phyloP scores from a whole-genome alignment of 2,797 vertebrate species.

The Antrozous pallidus region DNA sequence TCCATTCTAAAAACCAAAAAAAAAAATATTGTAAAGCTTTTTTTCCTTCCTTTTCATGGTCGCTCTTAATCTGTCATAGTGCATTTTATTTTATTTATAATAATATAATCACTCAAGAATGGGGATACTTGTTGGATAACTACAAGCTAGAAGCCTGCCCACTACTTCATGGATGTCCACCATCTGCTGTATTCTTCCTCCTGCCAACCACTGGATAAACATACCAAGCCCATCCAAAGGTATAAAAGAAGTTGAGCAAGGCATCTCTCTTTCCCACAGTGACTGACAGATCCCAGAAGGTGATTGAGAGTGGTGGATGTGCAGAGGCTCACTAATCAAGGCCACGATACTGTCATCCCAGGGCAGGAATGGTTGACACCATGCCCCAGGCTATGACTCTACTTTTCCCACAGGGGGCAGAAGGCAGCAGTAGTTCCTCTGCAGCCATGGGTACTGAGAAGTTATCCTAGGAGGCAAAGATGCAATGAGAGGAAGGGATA shows the following conservation, averaged over 20 bases:
- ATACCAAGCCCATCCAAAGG: background rate
- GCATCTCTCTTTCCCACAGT: background rate
- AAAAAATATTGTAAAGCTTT: background rate
- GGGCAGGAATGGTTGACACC: background rate
- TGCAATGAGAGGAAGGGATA: background rate
- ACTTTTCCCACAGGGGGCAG: background rate
- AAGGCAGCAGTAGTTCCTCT: background rate
- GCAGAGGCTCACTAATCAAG: background rate
- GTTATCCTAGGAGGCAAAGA: background rate
- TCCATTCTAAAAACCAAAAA: background rate
- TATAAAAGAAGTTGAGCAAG: background rate
- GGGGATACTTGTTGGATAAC: background rate
- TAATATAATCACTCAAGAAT: background rate
- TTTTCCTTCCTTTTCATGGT: background rate
- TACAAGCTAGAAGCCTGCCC: background rate
- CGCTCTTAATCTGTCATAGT: background rate
- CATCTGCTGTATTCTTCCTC: background rate
- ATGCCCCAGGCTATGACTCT: background rate
- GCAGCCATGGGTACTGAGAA: background rate
- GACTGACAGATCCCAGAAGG: background rate
- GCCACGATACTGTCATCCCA: background rate
- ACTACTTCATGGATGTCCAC: background rate
- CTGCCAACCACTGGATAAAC: background rate
- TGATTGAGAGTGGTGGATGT: background rate
- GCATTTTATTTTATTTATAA: background rate